These are phyloP conservation scores for Paramormyrops hopkinsi DNA, from an alignment of 2,797 vertebrate genomes.

Conservation along the genomic window DNA sequence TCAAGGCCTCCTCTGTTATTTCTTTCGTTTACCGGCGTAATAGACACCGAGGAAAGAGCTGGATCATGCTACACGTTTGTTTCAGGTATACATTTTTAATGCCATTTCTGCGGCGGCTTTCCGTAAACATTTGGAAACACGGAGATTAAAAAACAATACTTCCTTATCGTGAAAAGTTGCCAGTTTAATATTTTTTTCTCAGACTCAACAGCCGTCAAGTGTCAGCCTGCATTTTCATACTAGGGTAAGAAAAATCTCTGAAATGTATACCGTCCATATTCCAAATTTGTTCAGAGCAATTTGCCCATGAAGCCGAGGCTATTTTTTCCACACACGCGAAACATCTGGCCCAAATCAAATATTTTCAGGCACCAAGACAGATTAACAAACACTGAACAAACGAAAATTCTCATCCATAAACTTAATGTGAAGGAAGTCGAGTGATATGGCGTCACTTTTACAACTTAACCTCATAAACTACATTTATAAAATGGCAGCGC, in stretches of 20 bases:
- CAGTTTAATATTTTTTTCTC: conserved; percentile 19
- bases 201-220: neutral
- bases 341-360: conserved; percentile 60
- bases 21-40: conserved; percentile 69
- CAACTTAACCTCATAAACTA: conserved; percentile 29
- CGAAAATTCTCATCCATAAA: conserved; percentile 51
- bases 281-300: neutral
- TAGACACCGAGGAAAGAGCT: conserved; percentile 65
- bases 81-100: conserved; percentile 74
- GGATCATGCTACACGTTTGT: conserved; percentile 66
- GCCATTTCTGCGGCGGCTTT: conserved; percentile 69
- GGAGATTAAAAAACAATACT: conserved; percentile 64
- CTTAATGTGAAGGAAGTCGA: conserved; percentile 51
- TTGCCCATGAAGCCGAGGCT: neutral
- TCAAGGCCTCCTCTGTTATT: conserved; percentile 57
- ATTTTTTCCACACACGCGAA: conserved; percentile 31
- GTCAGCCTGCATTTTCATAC: neutral
- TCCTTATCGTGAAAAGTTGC: conserved; percentile 38
- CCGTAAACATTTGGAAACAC: conserved; percentile 65
- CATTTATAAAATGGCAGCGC: conserved; percentile 34
- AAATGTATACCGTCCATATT: neutral
- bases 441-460: conserved; percentile 50
- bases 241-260: neutral
- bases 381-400: conserved; percentile 50
- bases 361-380: conserved; percentile 43